Percentiles rank a stretch among this genome's conserved stretches.
phyloP scores from a whole-genome alignment of 2,797 vertebrate genomes.

The Spatula clypeata region DNA sequence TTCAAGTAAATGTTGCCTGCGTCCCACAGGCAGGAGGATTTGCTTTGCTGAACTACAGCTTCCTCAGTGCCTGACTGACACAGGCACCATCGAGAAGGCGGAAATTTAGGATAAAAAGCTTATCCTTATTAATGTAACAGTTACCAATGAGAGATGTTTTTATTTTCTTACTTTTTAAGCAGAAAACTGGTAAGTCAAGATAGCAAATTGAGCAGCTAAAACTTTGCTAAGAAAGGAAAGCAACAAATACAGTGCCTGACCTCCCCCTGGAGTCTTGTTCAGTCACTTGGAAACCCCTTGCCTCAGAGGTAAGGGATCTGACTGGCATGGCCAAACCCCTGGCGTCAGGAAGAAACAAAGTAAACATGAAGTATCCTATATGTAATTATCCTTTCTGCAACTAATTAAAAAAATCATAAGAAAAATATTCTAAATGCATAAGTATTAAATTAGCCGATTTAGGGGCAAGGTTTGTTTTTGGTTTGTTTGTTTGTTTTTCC shows the following conservation, averaged over 20 bases:
- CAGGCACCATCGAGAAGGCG: background rate
- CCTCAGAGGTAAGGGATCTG: background rate
- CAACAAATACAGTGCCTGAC: background rate
- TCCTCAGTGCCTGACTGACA: background rate
- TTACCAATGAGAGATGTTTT: background rate
- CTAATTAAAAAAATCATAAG: background rate
- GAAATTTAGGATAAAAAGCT: constrained; percentile 2
- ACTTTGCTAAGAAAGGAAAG: background rate
- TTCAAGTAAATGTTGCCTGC: constrained; percentile 59
- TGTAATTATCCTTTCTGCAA: background rate
- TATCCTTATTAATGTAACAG: background rate
- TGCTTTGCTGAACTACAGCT: constrained; percentile 18
- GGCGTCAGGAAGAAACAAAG: background rate
- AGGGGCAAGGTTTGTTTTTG: background rate
- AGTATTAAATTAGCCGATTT: background rate
- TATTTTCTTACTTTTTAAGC: background rate
- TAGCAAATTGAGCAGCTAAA: background rate
- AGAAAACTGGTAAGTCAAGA: background rate
- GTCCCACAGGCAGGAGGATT: constrained; percentile 39
- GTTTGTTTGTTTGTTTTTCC: background rate
- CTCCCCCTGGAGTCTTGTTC: background rate
- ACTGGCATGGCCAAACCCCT: background rate
- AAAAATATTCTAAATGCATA: background rate
- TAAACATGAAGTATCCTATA: background rate
- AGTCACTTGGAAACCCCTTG: background rate